phyloP scores from a whole-genome alignment of 1,140 invertebrate genomes.

The Solenopsis fugax region DNA sequence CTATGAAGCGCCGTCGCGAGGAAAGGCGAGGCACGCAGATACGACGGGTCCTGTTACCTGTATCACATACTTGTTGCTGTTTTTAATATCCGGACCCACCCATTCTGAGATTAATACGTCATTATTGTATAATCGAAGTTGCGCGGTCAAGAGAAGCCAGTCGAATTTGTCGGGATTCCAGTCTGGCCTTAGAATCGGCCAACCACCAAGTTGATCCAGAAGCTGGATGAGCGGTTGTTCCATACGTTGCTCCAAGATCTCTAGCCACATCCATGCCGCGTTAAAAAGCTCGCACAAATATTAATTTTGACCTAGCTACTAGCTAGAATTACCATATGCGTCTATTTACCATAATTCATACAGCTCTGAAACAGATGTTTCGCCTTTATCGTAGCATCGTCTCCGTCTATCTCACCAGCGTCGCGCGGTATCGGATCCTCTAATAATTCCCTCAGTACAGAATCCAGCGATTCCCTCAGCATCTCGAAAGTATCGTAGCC shows the following conservation, averaged over 20 bases:
- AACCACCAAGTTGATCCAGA: constrained; percentile 92
- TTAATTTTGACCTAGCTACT: background rate
- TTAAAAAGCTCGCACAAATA: constrained; percentile 43
- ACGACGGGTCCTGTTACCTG: constrained; percentile 87
- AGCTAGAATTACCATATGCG: background rate
- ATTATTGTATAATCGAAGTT: constrained; percentile 93
- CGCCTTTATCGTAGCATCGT: constrained; percentile 90
- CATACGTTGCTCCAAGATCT: constrained; percentile 90
- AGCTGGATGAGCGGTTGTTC: constrained; percentile 91
- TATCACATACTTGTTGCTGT: constrained; percentile 94
- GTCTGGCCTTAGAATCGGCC: constrained; percentile 91
- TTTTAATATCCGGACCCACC: constrained; percentile 96
- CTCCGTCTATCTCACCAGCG: constrained; percentile 75
- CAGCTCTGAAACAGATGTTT: constrained; percentile 94
- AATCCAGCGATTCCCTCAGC: constrained; percentile 91
- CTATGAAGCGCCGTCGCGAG: no score
- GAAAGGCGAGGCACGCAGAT: background rate
- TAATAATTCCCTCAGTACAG: constrained; percentile 90
- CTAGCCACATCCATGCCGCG: constrained; percentile 80
- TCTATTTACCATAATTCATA: constrained; percentile 90
- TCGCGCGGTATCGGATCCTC: constrained; percentile 84
- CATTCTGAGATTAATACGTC: constrained; percentile 94
- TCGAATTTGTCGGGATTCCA: constrained; percentile 91
- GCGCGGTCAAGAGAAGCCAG: constrained; percentile 92
- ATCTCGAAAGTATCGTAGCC: constrained; percentile 94